These are phyloP conservation scores for Ophion slaviceki DNA, from an alignment of 2,888 invertebrate species.

Conservation along the genomic window DNA sequence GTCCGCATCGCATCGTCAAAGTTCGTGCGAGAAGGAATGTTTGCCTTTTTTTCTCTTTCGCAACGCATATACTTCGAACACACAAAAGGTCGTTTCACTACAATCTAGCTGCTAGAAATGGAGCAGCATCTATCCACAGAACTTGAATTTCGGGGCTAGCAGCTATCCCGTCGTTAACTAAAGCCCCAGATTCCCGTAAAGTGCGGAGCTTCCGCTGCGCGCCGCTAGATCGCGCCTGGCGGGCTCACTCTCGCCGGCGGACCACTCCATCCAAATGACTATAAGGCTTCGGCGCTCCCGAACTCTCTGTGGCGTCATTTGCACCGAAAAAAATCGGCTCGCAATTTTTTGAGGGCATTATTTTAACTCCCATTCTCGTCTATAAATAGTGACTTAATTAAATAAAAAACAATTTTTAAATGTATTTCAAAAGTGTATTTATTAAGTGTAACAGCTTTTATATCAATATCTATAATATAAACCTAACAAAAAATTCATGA, in stretches of 20 bases:
- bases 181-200: background rate
- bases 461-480: too few relatives aligned
- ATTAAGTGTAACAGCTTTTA: too few relatives aligned
- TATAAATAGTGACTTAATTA: too few relatives aligned
- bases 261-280: background rate
- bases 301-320: background rate
- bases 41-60: conserved; percentile 11
- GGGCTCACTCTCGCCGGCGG: background rate
- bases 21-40: conserved; percentile 33
- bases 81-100: conserved; percentile 6
- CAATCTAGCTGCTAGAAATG: background rate
- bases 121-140: background rate
- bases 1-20: conserved; percentile 22
- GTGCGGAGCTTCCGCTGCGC: background rate
- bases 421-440: too few relatives aligned
- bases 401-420: too few relatives aligned
- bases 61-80: background rate
- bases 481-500: too few relatives aligned
- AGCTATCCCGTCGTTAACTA: background rate
- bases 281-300: background rate
- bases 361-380: too few relatives aligned
- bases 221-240: background rate
- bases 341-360: background rate
- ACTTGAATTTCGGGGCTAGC: background rate
- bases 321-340: background rate